Percentiles rank a stretch among this genome's conserved stretches.
Conservation (phyloP, 2,113 vertebrate species). For the Microtus oregoni region DNA sequence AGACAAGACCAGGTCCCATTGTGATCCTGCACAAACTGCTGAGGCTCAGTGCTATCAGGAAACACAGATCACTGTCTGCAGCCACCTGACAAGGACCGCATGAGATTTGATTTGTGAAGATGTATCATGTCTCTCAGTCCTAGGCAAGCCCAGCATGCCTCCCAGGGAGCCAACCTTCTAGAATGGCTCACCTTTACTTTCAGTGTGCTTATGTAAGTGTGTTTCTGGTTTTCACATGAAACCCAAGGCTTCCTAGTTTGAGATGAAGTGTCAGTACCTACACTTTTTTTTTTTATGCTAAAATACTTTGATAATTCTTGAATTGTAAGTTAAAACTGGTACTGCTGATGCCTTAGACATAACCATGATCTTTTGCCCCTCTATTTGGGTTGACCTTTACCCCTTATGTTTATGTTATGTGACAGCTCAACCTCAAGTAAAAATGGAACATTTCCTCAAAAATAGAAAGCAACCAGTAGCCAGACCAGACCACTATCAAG, state of each 20-base stretch:
- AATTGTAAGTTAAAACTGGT: background rate
- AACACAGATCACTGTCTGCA: background rate
- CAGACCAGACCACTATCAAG: too few species aligned
- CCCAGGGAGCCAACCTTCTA: background rate
- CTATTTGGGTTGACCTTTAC: background rate
- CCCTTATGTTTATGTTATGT: background rate
- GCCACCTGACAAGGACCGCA: fast-evolving
- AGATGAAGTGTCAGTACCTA: background rate
- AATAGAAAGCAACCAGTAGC: background rate
- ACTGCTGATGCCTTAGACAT: background rate
- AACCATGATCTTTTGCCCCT: background rate
- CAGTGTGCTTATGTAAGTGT: background rate
- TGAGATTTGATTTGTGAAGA: background rate
- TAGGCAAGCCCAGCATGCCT: fast-evolving
- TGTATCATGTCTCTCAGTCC: fast-evolving
- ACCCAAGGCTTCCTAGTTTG: background rate
- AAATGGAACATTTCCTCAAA: background rate
- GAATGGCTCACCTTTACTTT: background rate
- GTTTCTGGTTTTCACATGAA: background rate
- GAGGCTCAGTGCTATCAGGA: background rate
- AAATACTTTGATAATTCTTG: conserved; percentile 12
- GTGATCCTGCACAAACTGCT: background rate
- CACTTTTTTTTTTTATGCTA: conserved; percentile 7
- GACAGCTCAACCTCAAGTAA: background rate
- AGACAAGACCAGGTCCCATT: fast-evolving